Conservation (phyloP, 2,113 vertebrate genomes). For the Sturnus vulgaris region DNA sequence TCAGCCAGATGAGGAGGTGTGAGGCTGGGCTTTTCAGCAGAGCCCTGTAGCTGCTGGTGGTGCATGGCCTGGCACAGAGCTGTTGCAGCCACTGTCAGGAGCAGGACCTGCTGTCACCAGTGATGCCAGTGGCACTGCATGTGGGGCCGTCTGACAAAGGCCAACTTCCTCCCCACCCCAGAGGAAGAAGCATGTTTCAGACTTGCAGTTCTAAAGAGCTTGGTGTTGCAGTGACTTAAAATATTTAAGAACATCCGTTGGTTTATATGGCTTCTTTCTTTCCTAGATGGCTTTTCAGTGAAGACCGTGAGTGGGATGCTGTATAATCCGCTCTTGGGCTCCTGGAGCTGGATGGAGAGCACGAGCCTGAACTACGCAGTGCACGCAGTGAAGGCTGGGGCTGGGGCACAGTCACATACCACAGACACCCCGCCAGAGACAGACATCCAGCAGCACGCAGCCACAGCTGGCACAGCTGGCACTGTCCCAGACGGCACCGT, state of each 20-base stretch:
- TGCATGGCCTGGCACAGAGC: background rate
- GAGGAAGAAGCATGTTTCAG: background rate
- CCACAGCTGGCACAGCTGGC: conserved; percentile 13
- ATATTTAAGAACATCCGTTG: background rate
- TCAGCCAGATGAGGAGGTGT: background rate
- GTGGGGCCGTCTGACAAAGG: background rate
- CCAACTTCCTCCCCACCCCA: background rate
- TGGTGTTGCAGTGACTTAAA: background rate
- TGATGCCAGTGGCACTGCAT: background rate
- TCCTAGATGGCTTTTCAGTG: conserved; percentile 85
- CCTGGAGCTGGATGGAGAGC: conserved; percentile 85
- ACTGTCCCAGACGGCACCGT: background rate
- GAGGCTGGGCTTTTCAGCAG: background rate
- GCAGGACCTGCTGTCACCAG: background rate
- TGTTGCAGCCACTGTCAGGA: background rate
- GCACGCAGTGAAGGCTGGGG: conserved; percentile 79
- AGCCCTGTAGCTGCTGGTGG: background rate
- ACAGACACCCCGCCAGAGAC: background rate
- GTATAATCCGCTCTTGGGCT: conserved; percentile 84
- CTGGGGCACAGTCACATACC: background rate
- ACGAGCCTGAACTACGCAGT: conserved; percentile 88
- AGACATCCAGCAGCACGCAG: background rate
- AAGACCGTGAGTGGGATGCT: conserved; percentile 85
- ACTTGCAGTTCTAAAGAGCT: background rate
- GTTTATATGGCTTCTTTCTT: background rate